Evolutionary conservation across 2,888 invertebrate species (phyloP), one percentile per base, ranked within the genome.

Genomic region (Monochamus alternatus): DNA sequence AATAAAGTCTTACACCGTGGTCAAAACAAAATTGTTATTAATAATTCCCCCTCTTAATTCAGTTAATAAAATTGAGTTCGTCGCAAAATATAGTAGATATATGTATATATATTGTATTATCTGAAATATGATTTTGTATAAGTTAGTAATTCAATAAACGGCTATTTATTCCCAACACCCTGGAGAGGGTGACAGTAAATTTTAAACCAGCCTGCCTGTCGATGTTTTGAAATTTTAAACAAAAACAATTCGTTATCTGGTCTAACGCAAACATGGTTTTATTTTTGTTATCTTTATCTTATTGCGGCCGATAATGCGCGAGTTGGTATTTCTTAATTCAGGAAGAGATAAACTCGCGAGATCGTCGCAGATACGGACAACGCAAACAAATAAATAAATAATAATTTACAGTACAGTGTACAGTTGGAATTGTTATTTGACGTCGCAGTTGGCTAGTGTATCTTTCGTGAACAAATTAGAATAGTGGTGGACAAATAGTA

Each of bases 371-470:
- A 70, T 68, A 74, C 44, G 47, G 55, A 7, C 38, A 38, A 0
- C 58, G 51, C 60, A 59, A 74, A 59, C 22, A 62, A 74, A 74
- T 68, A 74, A 63, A 74, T 70, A 70, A 68, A 30, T 58, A 63
- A 74, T 70, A 70, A 68, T 43, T 58, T 14, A 51, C 52, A 64
- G 74, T 73, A 64, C 74, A 64, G 68, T 43, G 74, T 73, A 64
- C 74, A 64, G 68, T 43, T 69, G 32, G 7, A 58, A 68, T 69
- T 47, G 44, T 64, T 74, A 64, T 58, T 69, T 58, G 55, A 10
- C 30, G 55, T 63, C 44, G 43, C 5, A 52, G 30, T 44, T 10
- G 47, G 10, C 62, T 31, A 12, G 38, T 38, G 47, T 14, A 43
- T 5, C 10, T 8, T 47, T 51, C 38, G 32, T 62, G 30, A 30